Percentiles rank a stretch among this genome's conserved stretches.
Conservation (phyloP, 2,888 invertebrate genomes). For the Siphlonurus alternatus region DNA sequence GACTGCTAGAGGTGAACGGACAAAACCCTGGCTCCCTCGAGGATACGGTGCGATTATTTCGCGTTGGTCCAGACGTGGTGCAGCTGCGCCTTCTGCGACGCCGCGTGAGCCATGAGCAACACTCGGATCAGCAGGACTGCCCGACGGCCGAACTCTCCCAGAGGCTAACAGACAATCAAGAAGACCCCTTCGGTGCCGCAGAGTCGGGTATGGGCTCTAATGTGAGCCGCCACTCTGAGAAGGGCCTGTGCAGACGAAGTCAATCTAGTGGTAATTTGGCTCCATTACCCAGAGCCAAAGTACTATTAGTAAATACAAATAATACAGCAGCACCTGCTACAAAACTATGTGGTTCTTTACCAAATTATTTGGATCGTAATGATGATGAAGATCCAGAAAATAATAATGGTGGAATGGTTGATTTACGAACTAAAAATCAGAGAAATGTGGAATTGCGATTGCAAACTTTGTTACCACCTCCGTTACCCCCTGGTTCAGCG, state of each 20-base stretch:
- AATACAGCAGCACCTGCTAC: neutral
- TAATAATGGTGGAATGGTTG: neutral
- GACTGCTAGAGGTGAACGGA: neutral
- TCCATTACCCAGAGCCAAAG: slow-evolving; percentile 22
- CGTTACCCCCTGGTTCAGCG: neutral
- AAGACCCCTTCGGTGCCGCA: neutral
- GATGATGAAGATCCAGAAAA: slow-evolving; percentile 34
- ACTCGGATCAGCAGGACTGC: neutral
- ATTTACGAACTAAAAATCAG: neutral
- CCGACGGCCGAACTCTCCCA: neutral
- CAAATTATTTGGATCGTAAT: slow-evolving; percentile 46
- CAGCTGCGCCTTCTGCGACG: neutral
- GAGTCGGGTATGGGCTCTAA: slow-evolving; percentile 56
- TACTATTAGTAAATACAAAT: slow-evolving; percentile 13
- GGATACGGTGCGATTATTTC: neutral
- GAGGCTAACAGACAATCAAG: too few species aligned
- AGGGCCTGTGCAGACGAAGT: slow-evolving; percentile 51
- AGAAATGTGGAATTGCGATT: slow-evolving; percentile 5
- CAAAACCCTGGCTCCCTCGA: neutral
- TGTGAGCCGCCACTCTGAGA: slow-evolving; percentile 57
- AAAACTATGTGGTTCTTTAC: slow-evolving; percentile 41
- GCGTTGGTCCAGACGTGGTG: neutral
- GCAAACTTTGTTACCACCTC: slow-evolving; percentile 4
- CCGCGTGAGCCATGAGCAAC: neutral
- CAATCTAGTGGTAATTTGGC: slow-evolving; percentile 54